Base-by-base conservation (phyloP, 2,113 vertebrate species). In the Nestor notabilis region DNA sequence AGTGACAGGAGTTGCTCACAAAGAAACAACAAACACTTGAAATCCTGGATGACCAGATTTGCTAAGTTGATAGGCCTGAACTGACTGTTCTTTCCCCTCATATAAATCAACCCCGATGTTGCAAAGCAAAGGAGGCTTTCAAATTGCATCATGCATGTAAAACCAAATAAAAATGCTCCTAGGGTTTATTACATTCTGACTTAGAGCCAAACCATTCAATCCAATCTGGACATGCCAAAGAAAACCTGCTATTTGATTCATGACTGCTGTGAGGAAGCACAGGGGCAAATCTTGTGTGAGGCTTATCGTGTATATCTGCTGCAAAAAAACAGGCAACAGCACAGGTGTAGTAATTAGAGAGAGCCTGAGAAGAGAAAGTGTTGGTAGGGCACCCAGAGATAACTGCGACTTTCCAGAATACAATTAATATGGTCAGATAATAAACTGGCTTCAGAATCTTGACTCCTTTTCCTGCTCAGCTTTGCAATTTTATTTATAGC, bases 401-500 rank as follows among this genome's bases (percentile, higher is more conserved):
- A 93, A 82, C 41, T 8, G 1, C 63, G 56, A 58, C 63, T 83
- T 61, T 95, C 81, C 56, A 74, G 90, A 94, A 87, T 24, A 88
- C 37, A 60, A 83, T 81, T 90, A 79, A 72, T 44, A 94, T 83
- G 35, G 52, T 86, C 46, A 75, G 49, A 91, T 69, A 78, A 87
- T 87, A 35, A 0, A 0, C 17, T 76, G 78, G 43, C 75, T 95
- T 93, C 68, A 84, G 69, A 86, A 71, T 84, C 60, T 56, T 7
- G 0, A 53, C 18, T 95, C 50, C 60, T 92, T 96, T 96, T 97
- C 93, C 87, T 95, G 93, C 91, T 91, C 93, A 94, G 94, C 78
- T 95, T 94, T 96, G 89, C 87, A 63, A 89, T 92, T 96, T 93
- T 97, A 97, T 97, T 97, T 97, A 96, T 97, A 96, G 93, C 86